These are phyloP conservation scores for Nebria salina DNA, from an alignment of 2,888 invertebrate species.

Conservation along the genomic window DNA sequence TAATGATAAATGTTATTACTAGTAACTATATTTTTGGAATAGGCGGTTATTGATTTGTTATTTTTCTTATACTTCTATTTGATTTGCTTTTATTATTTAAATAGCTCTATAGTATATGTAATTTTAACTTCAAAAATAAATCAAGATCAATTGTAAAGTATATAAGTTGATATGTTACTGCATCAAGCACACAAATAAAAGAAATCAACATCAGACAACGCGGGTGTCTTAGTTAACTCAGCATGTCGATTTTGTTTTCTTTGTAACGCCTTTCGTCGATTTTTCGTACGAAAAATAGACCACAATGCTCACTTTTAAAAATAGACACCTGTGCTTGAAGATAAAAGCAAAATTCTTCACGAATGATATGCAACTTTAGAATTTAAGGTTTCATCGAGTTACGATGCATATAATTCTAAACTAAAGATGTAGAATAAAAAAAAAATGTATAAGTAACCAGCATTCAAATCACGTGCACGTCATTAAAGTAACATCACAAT, in stretches of 20 bases:
- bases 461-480: constrained; percentile 37
- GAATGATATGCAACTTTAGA: too few species aligned
- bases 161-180: too few species aligned
- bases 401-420: too few species aligned
- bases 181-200: neutral
- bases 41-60: too few species aligned
- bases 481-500: constrained; percentile 42
- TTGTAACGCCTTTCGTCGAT: neutral
- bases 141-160: too few species aligned
- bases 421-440: too few species aligned
- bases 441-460: too few species aligned
- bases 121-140: too few species aligned
- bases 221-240: neutral
- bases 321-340: neutral
- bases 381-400: too few species aligned
- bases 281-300: neutral
- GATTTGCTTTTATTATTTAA: too few species aligned
- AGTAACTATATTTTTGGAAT: neutral
- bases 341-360: neutral
- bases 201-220: neutral
- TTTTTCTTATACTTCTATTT: too few species aligned
- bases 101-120: too few species aligned
- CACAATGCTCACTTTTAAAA: neutral
- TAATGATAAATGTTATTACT: neutral
- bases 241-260: neutral